phyloP scores from a whole-genome alignment of 2,797 vertebrate species.

The Gymnopithys bicolor region DNA sequence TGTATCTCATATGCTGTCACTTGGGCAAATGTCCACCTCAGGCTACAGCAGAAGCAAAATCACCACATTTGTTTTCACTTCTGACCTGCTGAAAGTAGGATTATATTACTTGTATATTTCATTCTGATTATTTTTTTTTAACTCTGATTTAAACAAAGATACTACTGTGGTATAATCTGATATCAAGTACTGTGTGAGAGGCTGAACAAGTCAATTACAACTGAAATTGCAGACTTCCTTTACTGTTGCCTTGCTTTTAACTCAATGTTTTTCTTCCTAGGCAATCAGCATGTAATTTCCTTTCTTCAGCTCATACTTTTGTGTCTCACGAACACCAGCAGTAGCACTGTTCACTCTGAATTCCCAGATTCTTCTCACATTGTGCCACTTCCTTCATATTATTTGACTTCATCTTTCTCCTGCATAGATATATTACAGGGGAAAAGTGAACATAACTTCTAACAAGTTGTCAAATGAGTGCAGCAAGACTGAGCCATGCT shows the following conservation, averaged over 20 bases:
- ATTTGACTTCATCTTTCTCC: slow-evolving; percentile 6
- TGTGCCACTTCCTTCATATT: slow-evolving; percentile 1
- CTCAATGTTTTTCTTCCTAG: slow-evolving; percentile 15
- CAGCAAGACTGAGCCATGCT: background rate
- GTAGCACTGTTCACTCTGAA: background rate
- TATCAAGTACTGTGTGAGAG: background rate
- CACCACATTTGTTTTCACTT: slow-evolving; percentile 50
- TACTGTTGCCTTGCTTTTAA: slow-evolving; percentile 29
- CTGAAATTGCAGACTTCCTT: slow-evolving; percentile 28
- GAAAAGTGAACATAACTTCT: background rate
- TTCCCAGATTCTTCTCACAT: background rate
- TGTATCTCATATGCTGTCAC: slow-evolving; percentile 2
- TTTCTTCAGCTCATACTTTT: background rate
- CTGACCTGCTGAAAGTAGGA: slow-evolving; percentile 46
- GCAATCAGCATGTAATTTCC: background rate
- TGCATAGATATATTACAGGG: background rate
- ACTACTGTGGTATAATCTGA: slow-evolving; percentile 30
- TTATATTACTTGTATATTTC: slow-evolving; percentile 53
- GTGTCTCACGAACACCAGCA: background rate
- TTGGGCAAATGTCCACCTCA: slow-evolving; percentile 22
- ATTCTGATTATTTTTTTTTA: background rate
- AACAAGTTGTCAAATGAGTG: background rate
- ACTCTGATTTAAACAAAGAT: slow-evolving; percentile 46
- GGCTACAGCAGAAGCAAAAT: slow-evolving; percentile 32
- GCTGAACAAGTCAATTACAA: slow-evolving; percentile 31